These are phyloP conservation scores for Lochmaea capreae DNA, from an alignment of 2,888 invertebrate species.

Conservation along the genomic window DNA sequence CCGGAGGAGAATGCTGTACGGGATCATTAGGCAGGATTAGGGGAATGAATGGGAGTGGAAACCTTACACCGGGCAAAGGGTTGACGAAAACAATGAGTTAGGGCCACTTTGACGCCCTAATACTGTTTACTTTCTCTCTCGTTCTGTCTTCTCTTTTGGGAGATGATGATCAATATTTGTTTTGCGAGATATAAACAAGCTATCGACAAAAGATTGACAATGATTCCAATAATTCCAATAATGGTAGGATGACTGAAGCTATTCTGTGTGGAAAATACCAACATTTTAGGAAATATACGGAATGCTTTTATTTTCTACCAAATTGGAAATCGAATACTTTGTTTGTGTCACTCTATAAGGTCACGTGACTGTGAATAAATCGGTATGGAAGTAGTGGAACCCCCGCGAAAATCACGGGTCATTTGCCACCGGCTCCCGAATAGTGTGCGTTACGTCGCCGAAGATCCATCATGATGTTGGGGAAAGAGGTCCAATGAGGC, in stretches of 20 bases:
- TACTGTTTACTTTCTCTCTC: slow-evolving; percentile 45
- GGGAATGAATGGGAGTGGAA: slow-evolving; percentile 46
- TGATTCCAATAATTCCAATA: slow-evolving; percentile 9
- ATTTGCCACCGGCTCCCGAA: slow-evolving; percentile 54
- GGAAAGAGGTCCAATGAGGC: slow-evolving; percentile 51
- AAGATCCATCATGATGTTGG: slow-evolving; percentile 48
- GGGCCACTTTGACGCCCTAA: slow-evolving; percentile 48
- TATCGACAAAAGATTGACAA: neutral
- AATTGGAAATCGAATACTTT: neutral
- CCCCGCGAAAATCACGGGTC: slow-evolving; percentile 54
- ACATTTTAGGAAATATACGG: too few species aligned
- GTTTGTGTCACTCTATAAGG: slow-evolving; percentile 10
- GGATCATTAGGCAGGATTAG: slow-evolving; percentile 51
- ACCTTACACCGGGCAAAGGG: slow-evolving; percentile 57
- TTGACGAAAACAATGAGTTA: slow-evolving; percentile 58
- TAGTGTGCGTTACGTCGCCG: slow-evolving; percentile 48
- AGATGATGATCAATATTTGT: slow-evolving; percentile 33
- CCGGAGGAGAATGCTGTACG: slow-evolving; percentile 40
- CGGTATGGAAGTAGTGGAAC: slow-evolving; percentile 35
- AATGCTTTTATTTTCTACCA: neutral
- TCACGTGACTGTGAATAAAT: slow-evolving; percentile 30
- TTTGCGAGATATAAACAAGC: slow-evolving; percentile 13
- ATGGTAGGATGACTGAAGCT: too few species aligned
- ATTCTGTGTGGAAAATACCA: too few species aligned
- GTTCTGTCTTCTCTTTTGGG: slow-evolving; percentile 1